phyloP scores from a whole-genome alignment of 1,140 invertebrate genomes.

The Orchestia grillus region DNA sequence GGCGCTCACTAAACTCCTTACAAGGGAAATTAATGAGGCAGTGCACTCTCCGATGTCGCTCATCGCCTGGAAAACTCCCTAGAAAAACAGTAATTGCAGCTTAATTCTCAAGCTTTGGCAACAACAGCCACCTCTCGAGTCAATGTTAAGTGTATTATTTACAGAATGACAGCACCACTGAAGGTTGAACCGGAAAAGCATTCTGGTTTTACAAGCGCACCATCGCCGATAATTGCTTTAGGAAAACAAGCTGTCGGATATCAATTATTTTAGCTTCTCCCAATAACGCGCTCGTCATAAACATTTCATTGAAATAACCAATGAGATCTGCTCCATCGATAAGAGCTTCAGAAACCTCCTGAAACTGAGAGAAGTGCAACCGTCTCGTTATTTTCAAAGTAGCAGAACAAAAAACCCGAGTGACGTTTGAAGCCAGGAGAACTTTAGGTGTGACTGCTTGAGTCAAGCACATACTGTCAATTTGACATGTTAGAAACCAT shows the following conservation, averaged over 20 bases:
- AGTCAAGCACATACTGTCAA: too few species aligned
- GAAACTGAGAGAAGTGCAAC: neutral
- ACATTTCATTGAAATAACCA: neutral
- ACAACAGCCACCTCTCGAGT: neutral
- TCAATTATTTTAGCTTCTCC: conserved; percentile 12
- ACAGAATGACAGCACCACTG: neutral
- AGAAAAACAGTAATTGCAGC: neutral
- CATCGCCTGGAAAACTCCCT: neutral
- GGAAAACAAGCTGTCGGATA: conserved; percentile 17
- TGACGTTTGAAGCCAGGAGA: neutral
- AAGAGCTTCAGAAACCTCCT: neutral
- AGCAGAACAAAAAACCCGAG: neutral
- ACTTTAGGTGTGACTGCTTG: too few species aligned
- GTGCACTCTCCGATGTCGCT: neutral
- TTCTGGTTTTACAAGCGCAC: conserved; percentile 34
- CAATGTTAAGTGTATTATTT: neutral
- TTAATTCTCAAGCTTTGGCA: neutral
- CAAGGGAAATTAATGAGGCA: conserved; percentile 22
- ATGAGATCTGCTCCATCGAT: neutral
- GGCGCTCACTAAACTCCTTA: neutral
- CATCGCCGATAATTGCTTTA: neutral
- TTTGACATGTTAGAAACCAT: neutral
- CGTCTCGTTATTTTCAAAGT: neutral
- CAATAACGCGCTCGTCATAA: neutral
- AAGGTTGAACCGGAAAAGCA: neutral